phyloP scores from a whole-genome alignment of 2,797 vertebrate species.

The Periparus ater region DNA sequence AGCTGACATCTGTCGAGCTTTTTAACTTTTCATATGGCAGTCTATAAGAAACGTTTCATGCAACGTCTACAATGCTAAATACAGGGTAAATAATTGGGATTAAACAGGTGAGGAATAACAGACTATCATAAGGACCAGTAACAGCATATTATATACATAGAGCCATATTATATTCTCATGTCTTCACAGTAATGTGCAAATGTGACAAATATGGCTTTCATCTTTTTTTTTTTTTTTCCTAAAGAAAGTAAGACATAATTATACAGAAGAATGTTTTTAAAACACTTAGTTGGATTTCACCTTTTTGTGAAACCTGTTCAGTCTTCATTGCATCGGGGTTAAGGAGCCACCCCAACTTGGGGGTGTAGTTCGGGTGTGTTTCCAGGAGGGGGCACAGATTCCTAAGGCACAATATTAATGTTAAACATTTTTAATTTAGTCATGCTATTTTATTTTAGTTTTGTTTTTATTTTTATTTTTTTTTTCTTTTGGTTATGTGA shows the following conservation, averaged over 20 bases:
- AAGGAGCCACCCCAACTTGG: conserved; percentile 47
- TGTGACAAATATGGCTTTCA: conserved; percentile 75
- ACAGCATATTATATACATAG: conserved; percentile 52
- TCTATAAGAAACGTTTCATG: conserved; percentile 70
- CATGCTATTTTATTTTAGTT: conserved; percentile 80
- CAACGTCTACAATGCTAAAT: conserved; percentile 57
- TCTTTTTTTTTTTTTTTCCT: conserved; percentile 51
- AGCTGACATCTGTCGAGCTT: conserved; percentile 45
- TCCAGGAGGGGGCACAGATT: conserved; percentile 81
- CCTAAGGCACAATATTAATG: conserved; percentile 88
- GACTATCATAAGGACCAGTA: conserved; percentile 15
- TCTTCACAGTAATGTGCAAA: conserved; percentile 76
- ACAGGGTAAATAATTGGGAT: conserved; percentile 58
- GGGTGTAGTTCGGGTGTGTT: conserved; percentile 70
- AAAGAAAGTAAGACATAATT: conserved; percentile 82
- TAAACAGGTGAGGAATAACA: conserved; percentile 60
- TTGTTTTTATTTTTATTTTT: neutral
- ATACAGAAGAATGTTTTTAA: conserved; percentile 81
- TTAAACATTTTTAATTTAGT: conserved; percentile 75
- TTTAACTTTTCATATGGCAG: conserved; percentile 43
- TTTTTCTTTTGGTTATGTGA: conserved; percentile 69
- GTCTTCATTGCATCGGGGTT: conserved; percentile 18
- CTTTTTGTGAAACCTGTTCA: conserved; percentile 81
- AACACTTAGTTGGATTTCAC: conserved; percentile 72
- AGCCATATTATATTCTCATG: conserved; percentile 69